Evolutionary conservation across 2,113 vertebrate species (phyloP).

Genomic region (Rhabdornis inornatus): DNA sequence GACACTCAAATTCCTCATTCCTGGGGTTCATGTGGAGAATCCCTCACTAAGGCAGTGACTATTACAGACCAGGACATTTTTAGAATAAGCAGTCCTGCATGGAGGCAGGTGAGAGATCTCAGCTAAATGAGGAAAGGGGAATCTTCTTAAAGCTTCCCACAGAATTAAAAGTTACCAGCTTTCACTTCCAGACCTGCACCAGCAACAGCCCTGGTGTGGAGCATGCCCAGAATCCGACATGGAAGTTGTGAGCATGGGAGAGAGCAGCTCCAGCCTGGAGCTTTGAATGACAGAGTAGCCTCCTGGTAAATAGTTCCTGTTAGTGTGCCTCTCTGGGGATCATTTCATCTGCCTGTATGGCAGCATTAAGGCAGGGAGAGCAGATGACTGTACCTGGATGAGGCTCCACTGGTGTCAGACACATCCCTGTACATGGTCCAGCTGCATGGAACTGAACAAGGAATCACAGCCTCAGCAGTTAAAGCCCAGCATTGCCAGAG

Average conservation of each 20-base stretch:
- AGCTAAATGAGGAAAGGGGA: neutral
- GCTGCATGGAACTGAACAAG: neutral
- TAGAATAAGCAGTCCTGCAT: neutral
- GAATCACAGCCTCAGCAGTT: neutral
- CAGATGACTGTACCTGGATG: neutral
- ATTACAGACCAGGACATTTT: neutral
- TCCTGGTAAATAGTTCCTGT: neutral
- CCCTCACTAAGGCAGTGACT: neutral
- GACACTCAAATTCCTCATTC: neutral
- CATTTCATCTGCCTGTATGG: neutral
- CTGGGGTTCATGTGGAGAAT: neutral
- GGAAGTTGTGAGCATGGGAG: neutral
- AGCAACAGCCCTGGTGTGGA: neutral
- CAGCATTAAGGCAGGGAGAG: neutral
- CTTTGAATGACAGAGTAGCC: neutral
- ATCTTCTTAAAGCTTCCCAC: neutral
- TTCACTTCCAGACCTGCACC: neutral
- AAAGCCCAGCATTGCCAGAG: neutral
- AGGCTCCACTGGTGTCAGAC: neutral
- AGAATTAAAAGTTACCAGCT: neutral
- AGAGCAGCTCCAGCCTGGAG: neutral
- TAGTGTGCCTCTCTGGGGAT: neutral
- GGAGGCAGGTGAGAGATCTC: neutral
- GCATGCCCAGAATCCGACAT: fast-evolving
- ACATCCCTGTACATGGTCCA: neutral